A percentile compares a stretch with the other conserved stretches of the same genome.
Conservation (phyloP, 2,888 invertebrate species). For the Emesis russula region DNA sequence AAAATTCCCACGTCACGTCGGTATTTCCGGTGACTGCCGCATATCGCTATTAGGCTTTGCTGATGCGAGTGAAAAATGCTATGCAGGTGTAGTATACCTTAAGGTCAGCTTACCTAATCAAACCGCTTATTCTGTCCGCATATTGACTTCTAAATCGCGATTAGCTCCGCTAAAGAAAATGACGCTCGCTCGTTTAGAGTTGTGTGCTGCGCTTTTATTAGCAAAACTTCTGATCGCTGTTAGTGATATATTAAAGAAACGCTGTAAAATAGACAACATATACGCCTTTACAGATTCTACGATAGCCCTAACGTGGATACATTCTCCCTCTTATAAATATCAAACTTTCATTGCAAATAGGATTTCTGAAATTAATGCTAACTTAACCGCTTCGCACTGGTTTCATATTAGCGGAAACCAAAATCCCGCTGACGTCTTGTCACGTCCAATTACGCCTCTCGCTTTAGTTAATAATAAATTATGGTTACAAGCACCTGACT, state of each 20-base stretch:
- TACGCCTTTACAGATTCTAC: slow-evolving; percentile 64
- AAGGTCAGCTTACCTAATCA: not conserved
- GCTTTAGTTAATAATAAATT: not conserved
- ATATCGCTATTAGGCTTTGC: not conserved
- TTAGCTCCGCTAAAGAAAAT: not conserved
- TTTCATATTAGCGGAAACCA: slow-evolving; percentile 20
- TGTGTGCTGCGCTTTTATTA: not conserved
- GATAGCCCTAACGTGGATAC: slow-evolving; percentile 64
- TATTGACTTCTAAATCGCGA: too few relatives aligned
- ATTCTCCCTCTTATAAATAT: slow-evolving; percentile 49
- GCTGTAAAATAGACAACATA: slow-evolving; percentile 45
- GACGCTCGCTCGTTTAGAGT: not conserved
- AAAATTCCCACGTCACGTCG: not conserved
- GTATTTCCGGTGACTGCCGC: not conserved
- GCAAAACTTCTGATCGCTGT: not conserved
- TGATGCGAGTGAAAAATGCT: not conserved
- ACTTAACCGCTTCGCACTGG: slow-evolving; percentile 27
- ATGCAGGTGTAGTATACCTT: not conserved
- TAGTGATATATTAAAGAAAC: slow-evolving; percentile 1
- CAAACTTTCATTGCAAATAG: slow-evolving; percentile 67
- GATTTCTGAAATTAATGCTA: slow-evolving; percentile 41
- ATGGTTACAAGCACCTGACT: not conserved
- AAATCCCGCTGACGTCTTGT: slow-evolving; percentile 30
- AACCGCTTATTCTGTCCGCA: not conserved
- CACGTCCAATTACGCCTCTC: not conserved